These are phyloP conservation scores for Calyptomena viridis DNA, from an alignment of 2,113 vertebrate species.

Conservation along the genomic window DNA sequence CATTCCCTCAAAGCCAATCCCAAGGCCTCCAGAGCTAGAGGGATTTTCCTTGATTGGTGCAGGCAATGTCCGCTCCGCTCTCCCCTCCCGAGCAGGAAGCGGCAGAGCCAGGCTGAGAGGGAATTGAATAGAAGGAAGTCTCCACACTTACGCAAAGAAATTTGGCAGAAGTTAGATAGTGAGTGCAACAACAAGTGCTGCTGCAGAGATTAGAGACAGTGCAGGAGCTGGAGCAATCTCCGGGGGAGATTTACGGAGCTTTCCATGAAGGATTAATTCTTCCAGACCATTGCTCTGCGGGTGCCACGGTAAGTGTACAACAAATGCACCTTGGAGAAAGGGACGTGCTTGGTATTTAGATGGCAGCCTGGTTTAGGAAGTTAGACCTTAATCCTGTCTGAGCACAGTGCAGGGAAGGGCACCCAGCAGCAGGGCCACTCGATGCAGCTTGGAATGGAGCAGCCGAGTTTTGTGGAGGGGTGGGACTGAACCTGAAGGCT, in stretches of 20 bases:
- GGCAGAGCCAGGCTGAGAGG: slow-evolving; percentile 62
- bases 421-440: neutral
- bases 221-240: slow-evolving; percentile 13
- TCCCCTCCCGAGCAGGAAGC: slow-evolving; percentile 73
- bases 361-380: neutral
- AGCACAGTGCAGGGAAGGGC: neutral
- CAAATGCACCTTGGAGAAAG: neutral
- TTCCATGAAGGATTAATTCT: slow-evolving; percentile 7
- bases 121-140: slow-evolving; percentile 87
- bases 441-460: neutral
- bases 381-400: neutral
- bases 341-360: neutral
- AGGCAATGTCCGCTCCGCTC: neutral
- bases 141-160: slow-evolving; percentile 77
- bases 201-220: neutral
- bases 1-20: neutral
- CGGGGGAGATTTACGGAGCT: neutral
- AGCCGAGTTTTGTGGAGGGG: neutral
- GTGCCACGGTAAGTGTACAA: neutral
- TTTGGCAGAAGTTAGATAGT: slow-evolving; percentile 70
- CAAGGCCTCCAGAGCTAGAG: fast-evolving
- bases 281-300: neutral
- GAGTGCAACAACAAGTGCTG: slow-evolving; percentile 55
- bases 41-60: slow-evolving; percentile 53
- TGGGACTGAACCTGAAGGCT: neutral